Evolutionary conservation across 1,140 invertebrate genomes (phyloP).

Genomic region (Rhyacophila brunnea): DNA sequence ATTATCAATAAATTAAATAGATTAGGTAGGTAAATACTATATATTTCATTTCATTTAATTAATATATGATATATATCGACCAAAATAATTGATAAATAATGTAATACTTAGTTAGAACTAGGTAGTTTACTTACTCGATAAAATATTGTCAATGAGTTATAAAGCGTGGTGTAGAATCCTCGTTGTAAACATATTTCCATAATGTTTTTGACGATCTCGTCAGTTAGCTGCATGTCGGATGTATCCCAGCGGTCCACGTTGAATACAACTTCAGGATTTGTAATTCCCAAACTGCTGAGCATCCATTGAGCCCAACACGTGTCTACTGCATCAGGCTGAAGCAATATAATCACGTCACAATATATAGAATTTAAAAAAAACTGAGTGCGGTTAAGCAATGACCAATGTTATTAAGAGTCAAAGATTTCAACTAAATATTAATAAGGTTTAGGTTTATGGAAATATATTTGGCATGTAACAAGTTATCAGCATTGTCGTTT

Average conservation of each 20-base stretch:
- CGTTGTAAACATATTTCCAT: constrained; percentile 53
- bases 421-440: no score
- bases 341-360: not conserved
- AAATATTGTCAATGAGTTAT: constrained; percentile 61
- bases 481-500: no score
- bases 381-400: not conserved
- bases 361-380: not conserved
- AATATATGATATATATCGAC: no score
- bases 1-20: no score
- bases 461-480: no score
- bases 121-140: constrained; percentile 57
- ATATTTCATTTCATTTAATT: no score
- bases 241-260: constrained; percentile 41
- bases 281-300: constrained; percentile 43
- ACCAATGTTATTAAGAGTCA: no score
- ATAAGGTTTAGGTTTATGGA: no score
- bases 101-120: no score
- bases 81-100: no score
- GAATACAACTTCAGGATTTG: constrained; percentile 39
- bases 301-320: constrained; percentile 66
- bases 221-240: constrained; percentile 38
- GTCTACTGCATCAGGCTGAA: constrained; percentile 62
- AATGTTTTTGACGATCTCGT: constrained; percentile 49
- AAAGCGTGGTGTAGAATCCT: constrained; percentile 56
- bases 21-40: no score